phyloP scores from a whole-genome alignment of 1,140 invertebrate genomes.

The Wiebesia pumilae region DNA sequence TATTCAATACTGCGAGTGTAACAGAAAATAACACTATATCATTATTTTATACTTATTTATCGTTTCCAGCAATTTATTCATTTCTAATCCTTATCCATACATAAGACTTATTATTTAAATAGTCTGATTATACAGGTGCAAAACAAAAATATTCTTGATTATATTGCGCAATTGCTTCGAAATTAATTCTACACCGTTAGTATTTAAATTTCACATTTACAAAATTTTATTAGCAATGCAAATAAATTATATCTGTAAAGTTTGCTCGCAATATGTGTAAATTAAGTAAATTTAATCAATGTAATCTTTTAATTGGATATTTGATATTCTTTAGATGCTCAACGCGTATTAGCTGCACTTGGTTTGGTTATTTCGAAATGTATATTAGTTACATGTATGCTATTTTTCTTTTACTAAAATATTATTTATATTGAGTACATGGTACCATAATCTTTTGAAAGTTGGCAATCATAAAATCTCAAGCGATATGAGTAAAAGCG shows the following conservation, averaged over 20 bases:
- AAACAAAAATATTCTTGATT: not conserved
- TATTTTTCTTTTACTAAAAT: no score
- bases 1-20: no score
- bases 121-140: not conserved
- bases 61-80: not conserved
- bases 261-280: not conserved
- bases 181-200: not conserved
- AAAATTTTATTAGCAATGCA: not conserved
- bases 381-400: no score
- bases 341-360: no score
- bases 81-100: not conserved
- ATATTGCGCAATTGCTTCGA: not conserved
- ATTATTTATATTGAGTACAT: no score
- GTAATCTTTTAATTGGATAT: not conserved
- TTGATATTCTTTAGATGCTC: no score
- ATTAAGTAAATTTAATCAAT: not conserved
- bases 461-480: no score
- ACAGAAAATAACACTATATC: no score
- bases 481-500: no score
- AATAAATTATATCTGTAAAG: not conserved
- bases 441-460: no score
- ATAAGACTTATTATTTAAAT: not conserved
- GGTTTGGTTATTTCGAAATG: no score
- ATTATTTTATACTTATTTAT: no score
- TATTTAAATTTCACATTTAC: not conserved